These are phyloP conservation scores for Brachystomella parvula DNA, from an alignment of 1,140 invertebrate species.

Conservation along the genomic window DNA sequence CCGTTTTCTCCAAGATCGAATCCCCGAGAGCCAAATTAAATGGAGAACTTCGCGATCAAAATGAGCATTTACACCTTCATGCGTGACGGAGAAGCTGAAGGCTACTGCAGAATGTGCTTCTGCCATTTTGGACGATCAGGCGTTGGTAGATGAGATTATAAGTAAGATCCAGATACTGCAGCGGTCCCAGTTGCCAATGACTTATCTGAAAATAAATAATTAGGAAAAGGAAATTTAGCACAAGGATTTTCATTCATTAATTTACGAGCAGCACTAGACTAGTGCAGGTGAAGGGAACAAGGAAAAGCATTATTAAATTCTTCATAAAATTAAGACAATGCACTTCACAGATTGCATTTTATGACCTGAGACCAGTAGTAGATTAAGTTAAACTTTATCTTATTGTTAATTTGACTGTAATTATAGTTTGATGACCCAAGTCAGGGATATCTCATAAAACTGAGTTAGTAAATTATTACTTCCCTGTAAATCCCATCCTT, in stretches of 20 bases:
- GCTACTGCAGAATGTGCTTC: slow-evolving; percentile 97
- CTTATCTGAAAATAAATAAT: background rate
- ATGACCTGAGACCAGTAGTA: no score
- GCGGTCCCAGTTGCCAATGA: background rate
- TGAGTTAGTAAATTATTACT: background rate
- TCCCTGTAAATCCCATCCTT: background rate
- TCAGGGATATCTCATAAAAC: background rate
- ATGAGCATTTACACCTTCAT: slow-evolving; percentile 94
- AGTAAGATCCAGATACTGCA: background rate
- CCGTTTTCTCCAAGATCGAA: slow-evolving; percentile 89
- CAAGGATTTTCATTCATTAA: background rate
- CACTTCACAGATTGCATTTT: no score
- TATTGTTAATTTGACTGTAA: background rate
- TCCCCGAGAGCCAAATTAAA: slow-evolving; percentile 80
- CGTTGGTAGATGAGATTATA: background rate
- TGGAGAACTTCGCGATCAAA: slow-evolving; percentile 90
- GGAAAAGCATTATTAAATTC: no score
- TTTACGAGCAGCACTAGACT: background rate
- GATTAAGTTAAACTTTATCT: background rate
- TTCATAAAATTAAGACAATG: no score
- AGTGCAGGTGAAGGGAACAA: no score
- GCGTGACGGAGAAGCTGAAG: slow-evolving; percentile 93
- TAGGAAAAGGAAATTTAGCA: background rate
- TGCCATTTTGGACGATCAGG: slow-evolving; percentile 71
- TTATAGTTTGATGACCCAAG: background rate